Base-by-base conservation (phyloP, 2,888 invertebrate genomes). In the Drosophila trichaetosa region DNA sequence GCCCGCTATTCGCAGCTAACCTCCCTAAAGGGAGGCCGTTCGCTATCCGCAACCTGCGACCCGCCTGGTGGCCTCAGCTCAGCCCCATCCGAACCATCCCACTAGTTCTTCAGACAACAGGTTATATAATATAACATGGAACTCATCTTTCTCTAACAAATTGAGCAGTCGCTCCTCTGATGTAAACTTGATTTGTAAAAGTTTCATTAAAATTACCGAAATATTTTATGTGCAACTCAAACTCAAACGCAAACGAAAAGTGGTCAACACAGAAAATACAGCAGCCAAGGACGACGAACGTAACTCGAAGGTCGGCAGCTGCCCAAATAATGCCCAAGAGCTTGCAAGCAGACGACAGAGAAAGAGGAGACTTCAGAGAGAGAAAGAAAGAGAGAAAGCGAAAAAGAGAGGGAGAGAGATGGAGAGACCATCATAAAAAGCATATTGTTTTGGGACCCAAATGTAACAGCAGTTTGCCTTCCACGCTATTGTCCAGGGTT, bases 191-290 rank as follows among this genome's bases (percentile, higher is more conserved):
- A 65, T 59, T 68, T 76, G 71, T 80, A 79, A 75, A 73, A 69
- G 66, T 80, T 79, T 80, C 69, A 80, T 80, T 79, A 66, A 76
- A 80, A 79, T 80, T 56, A 57, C 53, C 80, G 76, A 80, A 68
- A 70, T 76, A 76, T 80, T 79, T 80, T 66, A 76, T 79, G 72
- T 69, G 68, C 59, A 79, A 54, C 40, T 76, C 76, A 78, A 79
- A 65, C n/a, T 40, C 61, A 56, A 59, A 59, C 65, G 53, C 46
- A 49, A 69, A 60, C 54, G 59, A 66, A 70, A 75, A 75, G 64
- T 67, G 67, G 51, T 42, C 69, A 69, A 69, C 52, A 24, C 10
- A 36, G 31, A 53, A 53, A 24, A 29, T 36, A 29, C 5, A 31
- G 51, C 16, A 31, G 29, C 21, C 16, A 36, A 36, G 36, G 36